Conservation (phyloP, 1,140 invertebrate species). For the Diabrotica virgifera region DNA sequence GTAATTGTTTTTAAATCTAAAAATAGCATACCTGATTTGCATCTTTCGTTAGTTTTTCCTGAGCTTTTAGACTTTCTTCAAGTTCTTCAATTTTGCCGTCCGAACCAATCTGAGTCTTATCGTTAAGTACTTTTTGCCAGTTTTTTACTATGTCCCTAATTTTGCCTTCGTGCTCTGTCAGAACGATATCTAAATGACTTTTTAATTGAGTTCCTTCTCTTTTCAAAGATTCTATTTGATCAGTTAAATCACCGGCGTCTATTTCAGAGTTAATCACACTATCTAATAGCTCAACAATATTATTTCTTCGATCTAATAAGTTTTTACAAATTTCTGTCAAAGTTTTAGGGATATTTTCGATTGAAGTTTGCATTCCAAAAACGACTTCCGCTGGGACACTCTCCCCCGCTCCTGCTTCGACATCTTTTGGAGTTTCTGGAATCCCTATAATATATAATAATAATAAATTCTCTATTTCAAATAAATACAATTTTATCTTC, state of each 20-base stretch:
- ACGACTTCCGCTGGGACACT: slow-evolving; percentile 29
- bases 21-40: slow-evolving; percentile 19
- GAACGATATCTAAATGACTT: slow-evolving; percentile 25
- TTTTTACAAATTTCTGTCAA: slow-evolving; percentile 36
- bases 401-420: slow-evolving; percentile 24
- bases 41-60: slow-evolving; percentile 30
- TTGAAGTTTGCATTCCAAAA: slow-evolving; percentile 33
- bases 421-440: too few relatives aligned
- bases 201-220: slow-evolving; percentile 31
- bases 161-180: slow-evolving; percentile 32
- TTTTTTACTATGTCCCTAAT: slow-evolving; percentile 32
- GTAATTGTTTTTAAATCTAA: too few relatives aligned
- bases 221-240: slow-evolving; percentile 34
- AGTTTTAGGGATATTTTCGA: slow-evolving; percentile 35
- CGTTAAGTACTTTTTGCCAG: slow-evolving; percentile 33
- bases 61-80: slow-evolving; percentile 30
- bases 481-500: too few relatives aligned
- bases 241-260: slow-evolving; percentile 25
- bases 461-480: too few relatives aligned
- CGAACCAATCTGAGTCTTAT: slow-evolving; percentile 22
- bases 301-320: slow-evolving; percentile 28
- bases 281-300: slow-evolving; percentile 36
- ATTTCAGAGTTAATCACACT: slow-evolving; percentile 32
- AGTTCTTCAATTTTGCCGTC: slow-evolving; percentile 29
- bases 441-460: too few relatives aligned